Evolutionary conservation across 2,888 invertebrate species (phyloP).

Genomic region (Dugesia japonica): DNA sequence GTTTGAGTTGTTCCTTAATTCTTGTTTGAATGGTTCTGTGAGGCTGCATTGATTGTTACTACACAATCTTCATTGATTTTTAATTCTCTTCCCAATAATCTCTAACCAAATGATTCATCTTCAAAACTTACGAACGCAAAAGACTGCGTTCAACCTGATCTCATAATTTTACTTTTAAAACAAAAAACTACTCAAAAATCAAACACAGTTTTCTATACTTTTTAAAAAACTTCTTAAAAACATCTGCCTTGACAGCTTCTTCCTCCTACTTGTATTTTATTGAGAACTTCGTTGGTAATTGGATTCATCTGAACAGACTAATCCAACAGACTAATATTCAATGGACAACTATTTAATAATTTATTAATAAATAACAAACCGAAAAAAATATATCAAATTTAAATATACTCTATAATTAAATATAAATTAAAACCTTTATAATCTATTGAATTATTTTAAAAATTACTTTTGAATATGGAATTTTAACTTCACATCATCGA

Average conservation of each 20-base stretch:
- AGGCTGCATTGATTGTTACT: conserved; percentile 67
- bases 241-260: conserved; percentile 74
- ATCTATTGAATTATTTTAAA: no score
- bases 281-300: neutral
- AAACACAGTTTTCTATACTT: conserved; percentile 20
- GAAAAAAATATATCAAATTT: no score
- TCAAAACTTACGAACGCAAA: conserved; percentile 71
- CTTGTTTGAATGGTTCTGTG: no score
- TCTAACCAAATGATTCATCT: conserved; percentile 74
- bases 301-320: neutral
- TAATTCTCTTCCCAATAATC: conserved; percentile 77
- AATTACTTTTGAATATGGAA: conserved; percentile 74
- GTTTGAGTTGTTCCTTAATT: no score
- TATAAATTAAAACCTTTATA: no score
- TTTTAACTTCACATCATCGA: conserved; percentile 91
- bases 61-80: conserved; percentile 67
- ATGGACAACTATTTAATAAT: no score
- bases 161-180: neutral
- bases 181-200: neutral
- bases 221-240: conserved; percentile 65
- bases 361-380: no score
- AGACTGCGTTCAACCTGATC: conserved; percentile 58
- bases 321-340: no score
- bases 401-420: no score
- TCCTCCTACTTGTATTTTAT: conserved; percentile 76